Evolutionary conservation across 1,140 invertebrate species (phyloP).

Genomic region (Pogonomyrmex californicus): DNA sequence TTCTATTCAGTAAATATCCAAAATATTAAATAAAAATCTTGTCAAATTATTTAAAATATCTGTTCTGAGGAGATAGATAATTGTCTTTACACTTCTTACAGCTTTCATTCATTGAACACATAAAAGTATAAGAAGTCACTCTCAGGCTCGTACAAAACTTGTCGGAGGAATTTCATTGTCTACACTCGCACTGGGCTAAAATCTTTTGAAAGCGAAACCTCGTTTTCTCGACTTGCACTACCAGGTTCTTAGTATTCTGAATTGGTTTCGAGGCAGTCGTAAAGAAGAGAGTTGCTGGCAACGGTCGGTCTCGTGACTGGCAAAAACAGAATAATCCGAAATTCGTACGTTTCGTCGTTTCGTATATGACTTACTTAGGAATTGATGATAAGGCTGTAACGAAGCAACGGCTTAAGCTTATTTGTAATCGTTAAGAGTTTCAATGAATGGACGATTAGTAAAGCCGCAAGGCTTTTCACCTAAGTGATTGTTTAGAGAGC

Average conservation of each 20-base stretch:
- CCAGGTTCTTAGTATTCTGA: conserved; percentile 55
- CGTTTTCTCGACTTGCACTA: conserved; percentile 33
- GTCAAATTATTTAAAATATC: neutral
- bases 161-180: conserved; percentile 43
- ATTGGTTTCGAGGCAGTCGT: conserved; percentile 36
- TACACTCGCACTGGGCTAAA: conserved; percentile 2
- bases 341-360: neutral
- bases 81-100: neutral
- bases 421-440: conserved; percentile 57
- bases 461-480: conserved; percentile 50
- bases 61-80: neutral
- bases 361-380: conserved; percentile 5
- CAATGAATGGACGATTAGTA: conserved; percentile 52
- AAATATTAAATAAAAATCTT: neutral
- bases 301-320: neutral
- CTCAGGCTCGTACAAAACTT: conserved; percentile 38
- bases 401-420: conserved; percentile 19
- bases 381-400: neutral
- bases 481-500: conserved; percentile 24
- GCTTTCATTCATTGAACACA: conserved; percentile 40
- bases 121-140: conserved; percentile 36
- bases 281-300: conserved; percentile 2
- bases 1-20: neutral
- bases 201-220: conserved; percentile 51
- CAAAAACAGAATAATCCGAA: conserved; percentile 44